Evolutionary conservation across 2,113 vertebrate genomes (phyloP).

Genomic region (Stercorarius parasiticus): DNA sequence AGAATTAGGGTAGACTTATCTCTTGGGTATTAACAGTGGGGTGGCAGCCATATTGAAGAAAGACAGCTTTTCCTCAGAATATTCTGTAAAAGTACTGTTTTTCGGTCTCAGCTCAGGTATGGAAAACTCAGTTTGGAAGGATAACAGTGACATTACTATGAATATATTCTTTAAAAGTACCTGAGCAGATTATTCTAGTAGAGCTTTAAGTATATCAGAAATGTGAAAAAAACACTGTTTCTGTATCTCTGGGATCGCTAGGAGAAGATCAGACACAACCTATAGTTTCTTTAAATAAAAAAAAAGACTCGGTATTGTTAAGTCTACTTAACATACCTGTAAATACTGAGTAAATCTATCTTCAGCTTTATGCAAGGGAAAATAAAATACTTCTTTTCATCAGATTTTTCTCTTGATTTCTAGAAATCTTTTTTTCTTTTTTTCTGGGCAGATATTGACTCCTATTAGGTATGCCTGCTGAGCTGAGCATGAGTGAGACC

Average conservation of each 20-base stretch:
- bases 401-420: neutral
- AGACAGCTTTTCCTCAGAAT: neutral
- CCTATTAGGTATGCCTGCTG: neutral
- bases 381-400: neutral
- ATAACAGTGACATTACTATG: neutral
- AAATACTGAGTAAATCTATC: neutral
- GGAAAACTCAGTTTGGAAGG: neutral
- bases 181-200: neutral
- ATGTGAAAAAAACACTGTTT: neutral
- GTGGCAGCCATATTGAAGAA: neutral
- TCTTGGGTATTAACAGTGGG: neutral
- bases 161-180: neutral
- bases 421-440: neutral
- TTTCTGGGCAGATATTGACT: neutral
- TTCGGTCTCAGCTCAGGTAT: neutral
- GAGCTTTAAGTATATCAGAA: neutral
- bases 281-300: neutral
- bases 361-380: neutral
- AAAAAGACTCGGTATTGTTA: neutral
- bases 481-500: neutral
- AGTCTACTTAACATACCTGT: neutral
- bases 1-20: neutral
- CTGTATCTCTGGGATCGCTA: neutral
- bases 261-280: neutral
- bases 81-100: neutral